Evolutionary conservation across 2,113 vertebrate species (phyloP).

Genomic region (Triplophysa dalaica): DNA sequence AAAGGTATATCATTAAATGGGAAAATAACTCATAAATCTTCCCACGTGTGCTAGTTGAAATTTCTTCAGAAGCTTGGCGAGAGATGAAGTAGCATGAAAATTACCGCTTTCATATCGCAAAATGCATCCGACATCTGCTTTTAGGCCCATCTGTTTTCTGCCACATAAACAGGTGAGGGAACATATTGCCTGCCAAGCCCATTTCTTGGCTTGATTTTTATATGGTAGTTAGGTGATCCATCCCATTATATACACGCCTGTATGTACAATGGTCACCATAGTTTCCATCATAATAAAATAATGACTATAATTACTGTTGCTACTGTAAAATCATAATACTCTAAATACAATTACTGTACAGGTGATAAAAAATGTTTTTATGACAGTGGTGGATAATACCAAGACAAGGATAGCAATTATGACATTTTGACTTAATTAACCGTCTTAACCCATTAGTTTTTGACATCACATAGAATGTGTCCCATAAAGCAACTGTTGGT

Average conservation of each 20-base stretch:
- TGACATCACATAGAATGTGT: too few relatives aligned
- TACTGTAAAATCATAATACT: too few relatives aligned
- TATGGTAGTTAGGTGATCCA: not conserved
- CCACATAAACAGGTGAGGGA: conserved; percentile 45
- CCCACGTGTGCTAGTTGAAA: not conserved
- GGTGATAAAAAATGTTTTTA: too few relatives aligned
- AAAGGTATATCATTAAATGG: conserved; percentile 30
- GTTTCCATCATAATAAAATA: not conserved
- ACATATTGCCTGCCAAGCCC: conserved; percentile 47
- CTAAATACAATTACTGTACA: too few relatives aligned
- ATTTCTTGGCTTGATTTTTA: conserved; percentile 32
- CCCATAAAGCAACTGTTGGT: too few relatives aligned
- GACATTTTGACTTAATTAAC: not conserved
- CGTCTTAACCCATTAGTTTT: too few relatives aligned
- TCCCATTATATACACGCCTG: not conserved
- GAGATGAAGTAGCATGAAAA: conserved; percentile 42
- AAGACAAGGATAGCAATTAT: not conserved
- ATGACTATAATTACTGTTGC: not conserved
- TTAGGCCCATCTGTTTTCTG: conserved; percentile 41
- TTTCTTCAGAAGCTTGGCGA: conserved; percentile 18
- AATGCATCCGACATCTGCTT: conserved; percentile 45
- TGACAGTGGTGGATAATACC: not conserved
- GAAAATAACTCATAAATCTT: conserved; percentile 28
- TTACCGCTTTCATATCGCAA: conserved; percentile 39
- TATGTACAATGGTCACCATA: not conserved